Conservation (phyloP, 2,888 invertebrate species). For the Lamellibrachia columna region DNA sequence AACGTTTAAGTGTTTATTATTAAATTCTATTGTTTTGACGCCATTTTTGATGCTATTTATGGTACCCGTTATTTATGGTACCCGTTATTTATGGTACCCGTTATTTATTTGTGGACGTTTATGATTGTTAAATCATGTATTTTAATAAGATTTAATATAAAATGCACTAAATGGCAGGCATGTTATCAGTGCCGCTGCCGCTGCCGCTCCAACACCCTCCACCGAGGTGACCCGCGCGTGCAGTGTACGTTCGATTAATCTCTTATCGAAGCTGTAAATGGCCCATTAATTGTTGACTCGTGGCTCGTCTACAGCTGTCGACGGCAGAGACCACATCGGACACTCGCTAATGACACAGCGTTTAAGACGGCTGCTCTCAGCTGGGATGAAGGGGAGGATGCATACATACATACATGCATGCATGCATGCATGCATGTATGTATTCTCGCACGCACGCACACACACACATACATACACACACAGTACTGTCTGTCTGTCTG, state of each 20-base stretch:
- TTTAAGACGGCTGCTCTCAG: slow-evolving; percentile 4
- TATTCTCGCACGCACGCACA: neutral
- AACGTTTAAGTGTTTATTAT: too few relatives aligned
- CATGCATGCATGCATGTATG: neutral
- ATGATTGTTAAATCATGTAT: too few relatives aligned
- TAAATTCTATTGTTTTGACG: too few relatives aligned
- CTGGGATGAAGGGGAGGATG: neutral
- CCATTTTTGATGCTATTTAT: too few relatives aligned
- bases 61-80: too few relatives aligned
- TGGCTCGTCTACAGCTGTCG: neutral
- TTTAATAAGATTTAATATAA: too few relatives aligned
- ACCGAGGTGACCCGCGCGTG: neutral
- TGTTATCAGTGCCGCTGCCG: neutral
- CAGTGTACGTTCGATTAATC: neutral
- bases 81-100: too few relatives aligned
- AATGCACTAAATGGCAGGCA: too few relatives aligned
- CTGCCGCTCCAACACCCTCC: neutral
- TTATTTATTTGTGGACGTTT: too few relatives aligned
- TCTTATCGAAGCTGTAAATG: slow-evolving; percentile 5
- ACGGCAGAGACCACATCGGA: neutral
- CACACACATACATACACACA: neutral
- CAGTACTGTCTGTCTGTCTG: neutral
- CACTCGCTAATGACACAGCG: neutral
- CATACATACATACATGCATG: neutral
- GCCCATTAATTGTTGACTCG: slow-evolving; percentile 16